phyloP scores from a whole-genome alignment of 2,113 vertebrate species.

The Taxidea taxus region DNA sequence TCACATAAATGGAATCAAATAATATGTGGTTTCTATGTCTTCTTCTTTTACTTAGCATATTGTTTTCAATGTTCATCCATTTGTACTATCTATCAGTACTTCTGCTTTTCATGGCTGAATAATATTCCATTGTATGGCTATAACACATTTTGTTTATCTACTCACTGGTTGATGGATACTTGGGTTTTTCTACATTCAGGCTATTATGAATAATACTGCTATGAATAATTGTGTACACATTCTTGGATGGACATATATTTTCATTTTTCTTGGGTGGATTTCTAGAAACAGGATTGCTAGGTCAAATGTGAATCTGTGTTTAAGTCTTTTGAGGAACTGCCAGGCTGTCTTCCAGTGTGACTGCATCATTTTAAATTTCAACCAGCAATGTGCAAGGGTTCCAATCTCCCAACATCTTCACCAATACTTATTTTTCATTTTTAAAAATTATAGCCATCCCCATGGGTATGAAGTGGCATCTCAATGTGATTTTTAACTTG shows the following conservation, averaged over 20 bases:
- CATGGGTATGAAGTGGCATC: background rate
- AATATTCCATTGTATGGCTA: background rate
- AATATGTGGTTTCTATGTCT: background rate
- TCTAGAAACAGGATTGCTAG: background rate
- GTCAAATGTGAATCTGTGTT: background rate
- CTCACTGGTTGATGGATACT: background rate
- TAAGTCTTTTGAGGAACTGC: background rate
- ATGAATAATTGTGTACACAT: background rate
- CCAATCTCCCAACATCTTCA: background rate
- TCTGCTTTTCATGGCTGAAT: background rate
- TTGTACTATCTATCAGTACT: background rate
- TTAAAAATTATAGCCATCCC: background rate
- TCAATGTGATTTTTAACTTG: background rate
- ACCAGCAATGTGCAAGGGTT: background rate
- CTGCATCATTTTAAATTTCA: background rate
- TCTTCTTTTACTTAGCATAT: background rate
- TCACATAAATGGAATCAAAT: background rate
- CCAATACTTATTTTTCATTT: background rate
- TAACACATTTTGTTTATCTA: background rate
- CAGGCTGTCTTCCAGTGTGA: background rate
- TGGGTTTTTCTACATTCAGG: background rate
- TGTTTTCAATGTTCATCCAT: background rate
- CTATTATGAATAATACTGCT: constrained; percentile 27
- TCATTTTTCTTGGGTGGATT: background rate
- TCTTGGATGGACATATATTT: background rate